phyloP scores from a whole-genome alignment of 2,797 vertebrate species.

The Syndactyla subalaris region DNA sequence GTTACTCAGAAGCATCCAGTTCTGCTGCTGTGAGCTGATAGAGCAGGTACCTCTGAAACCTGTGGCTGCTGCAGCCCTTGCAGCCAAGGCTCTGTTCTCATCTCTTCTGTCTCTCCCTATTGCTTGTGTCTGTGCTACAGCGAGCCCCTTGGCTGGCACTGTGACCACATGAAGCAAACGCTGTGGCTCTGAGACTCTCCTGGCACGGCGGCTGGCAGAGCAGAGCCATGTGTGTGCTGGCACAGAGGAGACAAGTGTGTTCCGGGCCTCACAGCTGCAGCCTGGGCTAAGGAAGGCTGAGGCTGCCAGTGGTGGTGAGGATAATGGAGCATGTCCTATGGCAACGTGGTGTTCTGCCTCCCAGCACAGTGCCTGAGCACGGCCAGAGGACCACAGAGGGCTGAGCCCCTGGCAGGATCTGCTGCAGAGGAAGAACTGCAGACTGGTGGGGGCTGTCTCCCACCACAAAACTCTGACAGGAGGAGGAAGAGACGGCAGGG shows the following conservation, averaged over 20 bases:
- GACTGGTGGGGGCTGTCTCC: not conserved
- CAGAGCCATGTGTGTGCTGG: not conserved
- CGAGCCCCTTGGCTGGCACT: not conserved
- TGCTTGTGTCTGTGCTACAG: not conserved
- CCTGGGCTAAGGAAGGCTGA: not conserved
- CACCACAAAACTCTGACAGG: not conserved
- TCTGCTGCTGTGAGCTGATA: not conserved
- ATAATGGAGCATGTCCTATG: not conserved
- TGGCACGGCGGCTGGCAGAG: fast-evolving
- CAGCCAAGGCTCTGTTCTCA: not conserved
- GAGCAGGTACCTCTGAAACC: not conserved
- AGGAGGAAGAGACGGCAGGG: not conserved
- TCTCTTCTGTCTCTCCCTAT: not conserved
- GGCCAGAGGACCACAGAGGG: not conserved
- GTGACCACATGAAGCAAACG: fast-evolving
- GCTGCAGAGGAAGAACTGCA: not conserved
- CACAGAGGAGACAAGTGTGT: fast-evolving
- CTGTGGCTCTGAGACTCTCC: not conserved
- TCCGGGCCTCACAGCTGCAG: not conserved
- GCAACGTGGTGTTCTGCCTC: not conserved
- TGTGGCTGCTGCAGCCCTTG: fast-evolving
- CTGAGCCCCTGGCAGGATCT: not conserved
- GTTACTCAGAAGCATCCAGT: not conserved
- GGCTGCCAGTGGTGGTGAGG: not conserved
- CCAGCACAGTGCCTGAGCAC: not conserved